phyloP scores from a whole-genome alignment of 1,140 invertebrate species.

The Araneus ventricosus region DNA sequence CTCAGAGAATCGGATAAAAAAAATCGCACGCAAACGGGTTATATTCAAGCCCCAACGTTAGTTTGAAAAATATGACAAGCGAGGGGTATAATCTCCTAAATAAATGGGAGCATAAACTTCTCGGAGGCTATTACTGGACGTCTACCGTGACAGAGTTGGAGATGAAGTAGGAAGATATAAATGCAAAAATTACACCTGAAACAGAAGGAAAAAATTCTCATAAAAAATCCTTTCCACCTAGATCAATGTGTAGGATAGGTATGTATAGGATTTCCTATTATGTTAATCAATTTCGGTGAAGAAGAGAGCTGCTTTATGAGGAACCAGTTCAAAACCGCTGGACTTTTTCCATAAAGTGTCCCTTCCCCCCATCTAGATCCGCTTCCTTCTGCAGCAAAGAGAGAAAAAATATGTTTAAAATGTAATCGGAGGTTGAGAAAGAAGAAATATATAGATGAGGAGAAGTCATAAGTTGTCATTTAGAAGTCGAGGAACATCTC shows the following conservation, averaged over 20 bases:
- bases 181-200: constrained; percentile 47
- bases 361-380: constrained; percentile 2
- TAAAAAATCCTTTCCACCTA: constrained; percentile 2
- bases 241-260: constrained; percentile 30
- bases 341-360: constrained; percentile 63
- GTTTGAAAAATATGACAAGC: constrained; percentile 65
- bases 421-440: constrained; percentile 41
- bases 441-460: constrained; percentile 66
- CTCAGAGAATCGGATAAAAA: neutral
- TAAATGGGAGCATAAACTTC: constrained; percentile 65
- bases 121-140: constrained; percentile 5
- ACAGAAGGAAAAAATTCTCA: constrained; percentile 20
- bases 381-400: constrained; percentile 11
- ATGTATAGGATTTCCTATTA: constrained; percentile 66
- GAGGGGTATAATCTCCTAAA: constrained; percentile 64
- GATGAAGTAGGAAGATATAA: constrained; percentile 53
- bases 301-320: constrained; percentile 63
- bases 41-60: neutral
- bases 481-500: constrained; percentile 18
- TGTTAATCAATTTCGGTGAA: constrained; percentile 64
- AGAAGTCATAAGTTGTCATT: constrained; percentile 72
- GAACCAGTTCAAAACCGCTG: constrained; percentile 71
- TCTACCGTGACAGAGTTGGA: constrained; percentile 48
- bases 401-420: neutral
- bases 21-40: constrained; percentile 3